Percentiles rank a stretch among this genome's conserved stretches.
phyloP scores from a whole-genome alignment of 1,140 invertebrate species.

The Eubasilissa regina region DNA sequence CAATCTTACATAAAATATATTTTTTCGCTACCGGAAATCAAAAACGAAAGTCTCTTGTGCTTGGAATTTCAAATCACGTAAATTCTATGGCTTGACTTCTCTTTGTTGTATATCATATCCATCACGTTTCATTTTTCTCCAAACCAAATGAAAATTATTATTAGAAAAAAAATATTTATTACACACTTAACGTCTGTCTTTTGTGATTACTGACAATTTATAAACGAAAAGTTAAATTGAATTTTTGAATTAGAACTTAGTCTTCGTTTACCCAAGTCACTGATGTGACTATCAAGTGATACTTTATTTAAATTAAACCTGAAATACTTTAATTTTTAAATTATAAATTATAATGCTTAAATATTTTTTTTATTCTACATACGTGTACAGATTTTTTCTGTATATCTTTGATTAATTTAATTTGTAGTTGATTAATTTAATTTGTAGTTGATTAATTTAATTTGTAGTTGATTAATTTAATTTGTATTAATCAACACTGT shows the following conservation, averaged over 20 bases:
- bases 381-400: no score
- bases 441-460: no score
- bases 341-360: no score
- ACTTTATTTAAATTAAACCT: neutral
- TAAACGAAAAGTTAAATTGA: neutral
- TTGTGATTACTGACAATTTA: no score
- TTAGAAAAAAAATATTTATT: neutral
- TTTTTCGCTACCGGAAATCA: constrained; percentile 34
- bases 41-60: constrained; percentile 32
- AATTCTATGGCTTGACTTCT: constrained; percentile 20
- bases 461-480: no score
- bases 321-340: no score
- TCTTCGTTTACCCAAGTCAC: neutral
- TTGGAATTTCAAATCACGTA: constrained; percentile 14
- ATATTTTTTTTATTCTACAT: no score
- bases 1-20: constrained; percentile 18
- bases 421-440: no score
- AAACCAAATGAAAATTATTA: neutral
- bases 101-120: constrained; percentile 26
- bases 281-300: no score
- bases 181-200: no score
- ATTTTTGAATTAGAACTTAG: neutral
- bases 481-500: no score
- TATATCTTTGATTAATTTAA: no score
- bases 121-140: neutral